These are phyloP conservation scores for Gryon sp. DNA, from an alignment of 1,140 invertebrate genomes.

Conservation along the genomic window DNA sequence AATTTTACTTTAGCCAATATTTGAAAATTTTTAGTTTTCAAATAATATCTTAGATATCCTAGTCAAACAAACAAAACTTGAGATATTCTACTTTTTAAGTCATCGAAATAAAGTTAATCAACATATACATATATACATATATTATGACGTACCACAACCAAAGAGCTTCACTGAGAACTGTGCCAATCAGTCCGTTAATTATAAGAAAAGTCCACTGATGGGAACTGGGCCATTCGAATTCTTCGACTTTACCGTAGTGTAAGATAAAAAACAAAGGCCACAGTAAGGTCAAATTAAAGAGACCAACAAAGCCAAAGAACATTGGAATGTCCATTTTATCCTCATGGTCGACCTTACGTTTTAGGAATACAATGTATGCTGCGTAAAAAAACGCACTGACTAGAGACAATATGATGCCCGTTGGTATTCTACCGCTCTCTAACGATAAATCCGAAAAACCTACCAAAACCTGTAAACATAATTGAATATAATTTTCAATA, in stretches of 20 bases:
- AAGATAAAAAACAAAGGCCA: conserved; percentile 94
- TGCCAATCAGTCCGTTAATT: conserved; percentile 92
- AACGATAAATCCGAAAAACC: conserved; percentile 84
- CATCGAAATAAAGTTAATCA: too few species aligned
- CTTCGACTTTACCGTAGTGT: conserved; percentile 88
- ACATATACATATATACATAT: too few species aligned
- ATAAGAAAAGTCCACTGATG: conserved; percentile 89
- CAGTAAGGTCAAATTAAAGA: conserved; percentile 89
- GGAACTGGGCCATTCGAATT: conserved; percentile 89
- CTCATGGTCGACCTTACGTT: conserved; percentile 90
- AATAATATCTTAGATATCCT: too few species aligned
- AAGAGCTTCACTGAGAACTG: conserved; percentile 90
- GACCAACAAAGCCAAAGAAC: conserved; percentile 95
- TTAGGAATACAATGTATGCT: conserved; percentile 89
- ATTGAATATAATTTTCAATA: too few species aligned
- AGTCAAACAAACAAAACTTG: too few species aligned
- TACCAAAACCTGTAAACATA: conserved; percentile 81
- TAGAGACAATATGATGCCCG: conserved; percentile 87
- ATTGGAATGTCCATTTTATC: conserved; percentile 93
- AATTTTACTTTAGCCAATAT: too few species aligned
- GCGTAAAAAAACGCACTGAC: conserved; percentile 92
- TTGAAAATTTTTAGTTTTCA: too few species aligned
- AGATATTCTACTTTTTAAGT: too few species aligned
- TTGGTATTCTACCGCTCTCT: conserved; percentile 82
- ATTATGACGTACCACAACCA: conserved; percentile 95